Evolutionary conservation across 2,888 invertebrate species (phyloP).

Genomic region (Molanna angustata): DNA sequence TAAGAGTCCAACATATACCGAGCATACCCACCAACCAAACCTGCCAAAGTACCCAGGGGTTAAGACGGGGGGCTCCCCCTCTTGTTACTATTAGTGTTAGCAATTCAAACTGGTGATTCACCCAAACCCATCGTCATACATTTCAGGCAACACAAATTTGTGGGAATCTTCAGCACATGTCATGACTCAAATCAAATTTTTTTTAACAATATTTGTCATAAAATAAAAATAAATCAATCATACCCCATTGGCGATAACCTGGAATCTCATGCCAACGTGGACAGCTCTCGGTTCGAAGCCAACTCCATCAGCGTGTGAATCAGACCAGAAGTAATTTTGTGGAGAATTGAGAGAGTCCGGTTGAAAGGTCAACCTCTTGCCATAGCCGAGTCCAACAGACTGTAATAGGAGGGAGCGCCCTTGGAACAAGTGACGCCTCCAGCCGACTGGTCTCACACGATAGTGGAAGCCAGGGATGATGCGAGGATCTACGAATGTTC

Average conservation of each 20-base stretch:
- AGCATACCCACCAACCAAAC: too few species aligned
- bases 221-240: conserved; percentile 36
- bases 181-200: too few species aligned
- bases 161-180: too few species aligned
- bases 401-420: conserved; percentile 62
- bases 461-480: conserved; percentile 72
- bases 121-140: too few species aligned
- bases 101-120: too few species aligned
- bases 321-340: conserved; percentile 75
- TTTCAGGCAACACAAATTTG: too few species aligned
- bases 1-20: too few species aligned
- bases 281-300: conserved; percentile 68
- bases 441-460: conserved; percentile 65
- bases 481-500: conserved; percentile 70
- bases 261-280: conserved; percentile 64
- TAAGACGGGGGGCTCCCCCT: too few species aligned
- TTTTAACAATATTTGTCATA: too few species aligned
- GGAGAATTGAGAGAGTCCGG: conserved; percentile 59
- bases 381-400: conserved; percentile 72
- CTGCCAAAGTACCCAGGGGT: too few species aligned
- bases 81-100: too few species aligned
- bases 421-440: conserved; percentile 61
- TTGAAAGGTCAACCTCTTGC: conserved; percentile 70
- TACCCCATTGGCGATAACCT: conserved; percentile 59
- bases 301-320: conserved; percentile 69